Percentiles rank a stretch among this genome's conserved stretches.
These are phyloP conservation scores for Poicephalus meyeri DNA, from an alignment of 2,113 vertebrate species.

Conservation along the genomic window DNA sequence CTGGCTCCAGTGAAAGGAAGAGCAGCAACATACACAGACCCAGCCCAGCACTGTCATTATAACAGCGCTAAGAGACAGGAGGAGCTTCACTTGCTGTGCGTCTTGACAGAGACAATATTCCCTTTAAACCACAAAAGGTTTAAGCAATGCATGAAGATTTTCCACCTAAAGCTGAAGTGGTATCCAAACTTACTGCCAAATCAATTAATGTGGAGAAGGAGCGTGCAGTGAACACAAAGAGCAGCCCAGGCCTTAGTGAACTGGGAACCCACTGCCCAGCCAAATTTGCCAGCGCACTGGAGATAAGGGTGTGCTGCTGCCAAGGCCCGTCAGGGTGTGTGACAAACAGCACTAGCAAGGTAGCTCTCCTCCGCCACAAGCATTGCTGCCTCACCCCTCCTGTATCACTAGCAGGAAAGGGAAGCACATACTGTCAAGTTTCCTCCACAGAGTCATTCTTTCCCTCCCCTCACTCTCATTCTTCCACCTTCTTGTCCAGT, in stretches of 20 bases:
- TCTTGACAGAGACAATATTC: background rate
- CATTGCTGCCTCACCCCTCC: background rate
- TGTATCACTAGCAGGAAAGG: background rate
- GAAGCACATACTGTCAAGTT: conserved; percentile 18
- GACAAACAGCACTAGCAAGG: background rate
- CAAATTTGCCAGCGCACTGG: background rate
- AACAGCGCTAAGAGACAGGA: accelerated
- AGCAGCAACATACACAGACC: background rate
- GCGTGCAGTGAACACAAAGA: background rate
- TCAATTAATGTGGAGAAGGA: background rate
- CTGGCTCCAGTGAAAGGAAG: background rate
- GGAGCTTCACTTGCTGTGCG: background rate
- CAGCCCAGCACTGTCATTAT: background rate
- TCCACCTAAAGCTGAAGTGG: background rate
- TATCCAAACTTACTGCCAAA: background rate
- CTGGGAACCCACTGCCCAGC: background rate
- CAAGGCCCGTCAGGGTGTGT: background rate
- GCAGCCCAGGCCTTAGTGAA: background rate
- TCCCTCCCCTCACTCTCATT: background rate
- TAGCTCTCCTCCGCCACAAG: background rate
- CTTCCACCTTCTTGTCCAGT: background rate
- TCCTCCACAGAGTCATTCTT: background rate
- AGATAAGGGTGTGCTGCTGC: background rate
- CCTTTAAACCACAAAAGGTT: background rate
- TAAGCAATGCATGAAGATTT: background rate